Base-by-base conservation (phyloP, 2,888 invertebrate genomes). In the Pheosia gnoma region DNA sequence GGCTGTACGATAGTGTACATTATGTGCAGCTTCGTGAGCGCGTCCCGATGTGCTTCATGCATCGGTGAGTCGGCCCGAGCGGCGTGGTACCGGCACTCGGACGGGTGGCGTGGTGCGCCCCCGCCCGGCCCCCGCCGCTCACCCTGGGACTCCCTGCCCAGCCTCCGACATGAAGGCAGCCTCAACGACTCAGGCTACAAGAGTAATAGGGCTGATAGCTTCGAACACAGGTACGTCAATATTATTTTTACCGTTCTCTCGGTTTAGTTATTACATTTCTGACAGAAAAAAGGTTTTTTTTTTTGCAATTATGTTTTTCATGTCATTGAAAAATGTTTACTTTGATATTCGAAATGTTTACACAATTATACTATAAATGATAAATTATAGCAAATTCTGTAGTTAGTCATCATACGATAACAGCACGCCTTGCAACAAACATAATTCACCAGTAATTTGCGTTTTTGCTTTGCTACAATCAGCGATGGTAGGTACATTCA, bases 81-180 rank as follows among this genome's bases (percentile, higher is more conserved):
- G 67, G 97, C 97, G 79, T 97, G 97, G 97, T 98, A 97, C 93
- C 96, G 97, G 13, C 97, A 97, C 89, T 97, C 97, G 52, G 97
- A 97, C 83, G 97, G 97, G 57, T 97, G 97, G 97, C 96, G 94
- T 63, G 94, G 95, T 62, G 94, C 94, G 43, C 87, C 88, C 0
- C 94, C 93, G 66, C 93, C 91, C 8, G 91, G 88, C 11, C 96
- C 96, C 64, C 96, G 97, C 77, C 95, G 97, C 71, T 97, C 97
- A 5, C 97, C 97, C 43, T 97, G 97, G 97, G 97, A 98, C 89
- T 97, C 97, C 58, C 92, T 98, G 71, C 97, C 97, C 61, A 97
- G 97, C 59, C 91, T 98, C 68, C 95, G 97, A 49, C 97, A 97
- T 82, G 97, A 97, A 83, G 96, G 96, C 81, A 97, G 97, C 88